These are phyloP conservation scores for Leptopilina syphax DNA, from an alignment of 2,888 invertebrate species.

Conservation along the genomic window DNA sequence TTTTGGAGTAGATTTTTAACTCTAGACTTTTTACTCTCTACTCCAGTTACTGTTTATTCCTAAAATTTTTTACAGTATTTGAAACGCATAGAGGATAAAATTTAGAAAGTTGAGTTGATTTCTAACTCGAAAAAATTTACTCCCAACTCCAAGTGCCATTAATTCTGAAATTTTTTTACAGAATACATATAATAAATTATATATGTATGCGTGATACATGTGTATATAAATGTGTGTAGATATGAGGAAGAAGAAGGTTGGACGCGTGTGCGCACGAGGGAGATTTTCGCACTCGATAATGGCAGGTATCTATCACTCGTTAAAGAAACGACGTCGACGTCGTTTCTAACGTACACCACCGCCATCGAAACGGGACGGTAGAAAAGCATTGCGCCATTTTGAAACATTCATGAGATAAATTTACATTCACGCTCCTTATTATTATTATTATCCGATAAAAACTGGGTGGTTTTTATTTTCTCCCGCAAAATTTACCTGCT, in stretches of 20 bases:
- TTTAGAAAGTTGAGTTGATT: too few species aligned
- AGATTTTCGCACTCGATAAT: constrained; percentile 17
- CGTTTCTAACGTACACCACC: constrained; percentile 13
- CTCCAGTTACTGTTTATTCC: too few species aligned
- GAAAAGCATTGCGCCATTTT: constrained; percentile 35
- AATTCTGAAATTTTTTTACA: too few species aligned
- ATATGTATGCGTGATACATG: too few species aligned
- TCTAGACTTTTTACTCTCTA: too few species aligned
- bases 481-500: background rate
- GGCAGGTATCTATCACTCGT: constrained; percentile 39
- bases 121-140: too few species aligned
- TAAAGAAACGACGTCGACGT: constrained; percentile 16
- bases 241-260: background rate
- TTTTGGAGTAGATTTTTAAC: too few species aligned
- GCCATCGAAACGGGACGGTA: constrained; percentile 31
- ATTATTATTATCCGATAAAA: background rate
- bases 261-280: constrained; percentile 32
- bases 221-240: too few species aligned
- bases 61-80: too few species aligned
- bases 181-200: too few species aligned
- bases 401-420: constrained; percentile 23
- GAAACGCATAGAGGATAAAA: too few species aligned
- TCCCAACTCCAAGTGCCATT: too few species aligned
- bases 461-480: background rate
- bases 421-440: constrained; percentile 22